Conservation (phyloP, 2,113 vertebrate genomes). For the Paradoxurus hermaphroditus region DNA sequence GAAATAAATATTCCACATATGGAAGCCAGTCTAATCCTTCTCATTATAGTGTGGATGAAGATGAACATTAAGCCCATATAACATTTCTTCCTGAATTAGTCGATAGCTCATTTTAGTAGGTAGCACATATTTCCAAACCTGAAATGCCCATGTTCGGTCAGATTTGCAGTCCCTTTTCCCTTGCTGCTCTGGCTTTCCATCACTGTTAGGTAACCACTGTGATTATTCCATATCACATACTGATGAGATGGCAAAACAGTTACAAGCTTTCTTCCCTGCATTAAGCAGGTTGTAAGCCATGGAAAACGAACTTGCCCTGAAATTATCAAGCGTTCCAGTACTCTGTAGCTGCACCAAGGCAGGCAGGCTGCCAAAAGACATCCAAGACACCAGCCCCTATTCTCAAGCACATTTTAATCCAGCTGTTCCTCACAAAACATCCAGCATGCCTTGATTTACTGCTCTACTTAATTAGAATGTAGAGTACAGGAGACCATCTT, state of each 20-base stretch:
- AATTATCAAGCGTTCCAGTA: slow-evolving; percentile 79
- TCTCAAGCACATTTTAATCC: slow-evolving; percentile 70
- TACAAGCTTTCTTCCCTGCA: slow-evolving; percentile 75
- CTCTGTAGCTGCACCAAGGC: slow-evolving; percentile 72
- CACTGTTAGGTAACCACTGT: slow-evolving; percentile 82
- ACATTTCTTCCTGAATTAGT: slow-evolving; percentile 91
- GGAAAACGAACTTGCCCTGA: slow-evolving; percentile 81
- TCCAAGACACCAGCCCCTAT: slow-evolving; percentile 35
- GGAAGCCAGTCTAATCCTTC: slow-evolving; percentile 89
- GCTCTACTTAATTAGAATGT: slow-evolving; percentile 77
- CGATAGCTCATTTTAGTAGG: slow-evolving; percentile 90
- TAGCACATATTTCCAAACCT: slow-evolving; percentile 86
- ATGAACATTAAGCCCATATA: slow-evolving; percentile 90
- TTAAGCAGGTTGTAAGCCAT: slow-evolving; percentile 81
- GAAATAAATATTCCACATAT: slow-evolving; percentile 90
- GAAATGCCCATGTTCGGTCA: slow-evolving; percentile 85
- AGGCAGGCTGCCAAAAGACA: slow-evolving; percentile 79
- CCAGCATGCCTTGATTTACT: slow-evolving; percentile 75
- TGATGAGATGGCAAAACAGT: slow-evolving; percentile 83
- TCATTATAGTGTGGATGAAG: slow-evolving; percentile 89
- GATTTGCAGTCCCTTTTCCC: slow-evolving; percentile 81
- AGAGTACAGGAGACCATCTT: slow-evolving; percentile 63
- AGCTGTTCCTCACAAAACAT: slow-evolving; percentile 68
- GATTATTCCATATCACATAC: slow-evolving; percentile 82
- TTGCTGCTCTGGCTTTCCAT: slow-evolving; percentile 79